phyloP scores from a whole-genome alignment of 2,113 vertebrate genomes.

The Podarcis muralis region DNA sequence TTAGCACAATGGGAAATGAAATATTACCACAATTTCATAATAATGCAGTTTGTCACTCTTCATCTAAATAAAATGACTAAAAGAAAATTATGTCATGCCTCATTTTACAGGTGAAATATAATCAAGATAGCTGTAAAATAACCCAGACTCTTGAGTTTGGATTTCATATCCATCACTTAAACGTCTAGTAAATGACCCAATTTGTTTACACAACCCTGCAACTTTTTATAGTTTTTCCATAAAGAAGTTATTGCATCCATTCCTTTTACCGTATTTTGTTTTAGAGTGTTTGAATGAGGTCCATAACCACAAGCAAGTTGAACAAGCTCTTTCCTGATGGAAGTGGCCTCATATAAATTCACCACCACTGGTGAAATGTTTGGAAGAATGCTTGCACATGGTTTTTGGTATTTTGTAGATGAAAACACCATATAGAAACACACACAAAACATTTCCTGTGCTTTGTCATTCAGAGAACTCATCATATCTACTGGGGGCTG shows the following conservation, averaged over 20 bases:
- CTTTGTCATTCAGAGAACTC: constrained; percentile 52
- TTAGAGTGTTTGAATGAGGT: constrained; percentile 73
- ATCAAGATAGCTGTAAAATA: constrained; percentile 62
- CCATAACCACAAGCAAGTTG: constrained; percentile 77
- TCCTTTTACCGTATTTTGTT: constrained; percentile 77
- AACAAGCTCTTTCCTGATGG: constrained; percentile 70
- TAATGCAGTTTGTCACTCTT: constrained; percentile 30
- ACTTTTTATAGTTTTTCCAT: constrained; percentile 78
- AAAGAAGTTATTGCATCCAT: constrained; percentile 80
- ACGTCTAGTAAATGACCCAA: constrained; percentile 78
- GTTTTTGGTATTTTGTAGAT: constrained; percentile 48
- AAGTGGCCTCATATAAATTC: constrained; percentile 73
- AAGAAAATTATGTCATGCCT: constrained; percentile 23
- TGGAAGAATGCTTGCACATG: constrained; percentile 52
- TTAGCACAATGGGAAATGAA: background rate
- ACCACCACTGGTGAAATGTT: constrained; percentile 67
- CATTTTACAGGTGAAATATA: constrained; percentile 56
- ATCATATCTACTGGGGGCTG: constrained; percentile 26
- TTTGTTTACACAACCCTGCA: constrained; percentile 77
- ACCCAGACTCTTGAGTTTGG: constrained; percentile 62
- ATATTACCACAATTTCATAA: background rate
- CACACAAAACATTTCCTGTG: constrained; percentile 71
- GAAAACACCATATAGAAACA: constrained; percentile 67
- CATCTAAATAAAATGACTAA: constrained; percentile 33
- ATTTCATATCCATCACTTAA: constrained; percentile 71